Conservation (phyloP, 2,113 vertebrate genomes). For the Bothrops jararaca region DNA sequence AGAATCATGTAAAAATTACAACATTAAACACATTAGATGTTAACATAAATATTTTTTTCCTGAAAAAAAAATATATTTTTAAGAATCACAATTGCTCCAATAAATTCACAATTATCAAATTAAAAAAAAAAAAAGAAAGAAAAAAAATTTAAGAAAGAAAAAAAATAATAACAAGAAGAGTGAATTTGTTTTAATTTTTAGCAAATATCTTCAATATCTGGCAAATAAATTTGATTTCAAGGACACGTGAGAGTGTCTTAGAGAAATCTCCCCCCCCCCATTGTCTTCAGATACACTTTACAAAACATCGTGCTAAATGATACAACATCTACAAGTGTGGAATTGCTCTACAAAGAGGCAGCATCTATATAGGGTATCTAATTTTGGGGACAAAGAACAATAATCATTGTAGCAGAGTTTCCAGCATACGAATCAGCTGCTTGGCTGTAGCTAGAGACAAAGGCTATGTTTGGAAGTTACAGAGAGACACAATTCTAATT, state of each 20-base stretch:
- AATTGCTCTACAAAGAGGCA: neutral
- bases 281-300: neutral
- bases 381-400: neutral
- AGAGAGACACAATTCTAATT: neutral
- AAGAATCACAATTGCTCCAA: no score
- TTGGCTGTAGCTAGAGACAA: neutral
- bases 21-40: neutral
- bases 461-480: neutral
- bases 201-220: neutral
- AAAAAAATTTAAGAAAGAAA: neutral
- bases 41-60: neutral
- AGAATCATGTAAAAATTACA: neutral
- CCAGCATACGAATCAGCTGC: neutral
- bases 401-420: neutral
- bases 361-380: neutral
- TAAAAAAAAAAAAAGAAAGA: no score
- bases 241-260: neutral
- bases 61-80: no score
- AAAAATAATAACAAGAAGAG: neutral
- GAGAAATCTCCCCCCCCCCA: neutral
- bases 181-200: neutral
- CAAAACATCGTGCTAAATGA: neutral
- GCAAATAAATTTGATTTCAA: neutral
- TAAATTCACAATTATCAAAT: no score
- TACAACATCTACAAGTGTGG: neutral